Evolutionary conservation across 2,797 vertebrate species (phyloP).

Genomic region (Muscicapa striata): DNA sequence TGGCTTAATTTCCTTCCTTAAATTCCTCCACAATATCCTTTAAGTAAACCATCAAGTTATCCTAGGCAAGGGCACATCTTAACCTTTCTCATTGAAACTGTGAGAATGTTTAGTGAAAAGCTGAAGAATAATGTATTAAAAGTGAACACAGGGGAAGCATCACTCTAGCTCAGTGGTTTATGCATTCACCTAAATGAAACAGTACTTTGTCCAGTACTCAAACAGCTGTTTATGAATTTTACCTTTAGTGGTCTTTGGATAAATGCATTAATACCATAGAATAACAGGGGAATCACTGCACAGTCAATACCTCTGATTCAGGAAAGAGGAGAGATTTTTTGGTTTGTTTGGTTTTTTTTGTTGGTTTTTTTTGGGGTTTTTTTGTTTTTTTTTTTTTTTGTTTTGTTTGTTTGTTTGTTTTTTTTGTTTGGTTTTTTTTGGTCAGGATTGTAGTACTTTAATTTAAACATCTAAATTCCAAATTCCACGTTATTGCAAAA

Average conservation of each 20-base stretch:
- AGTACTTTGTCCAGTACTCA: background rate
- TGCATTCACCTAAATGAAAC: background rate
- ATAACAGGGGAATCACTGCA: background rate
- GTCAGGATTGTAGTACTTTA: background rate
- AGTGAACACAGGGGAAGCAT: background rate
- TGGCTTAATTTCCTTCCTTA: background rate
- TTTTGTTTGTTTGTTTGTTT: no score
- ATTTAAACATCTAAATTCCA: background rate
- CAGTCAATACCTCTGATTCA: background rate
- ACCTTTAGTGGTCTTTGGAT: background rate
- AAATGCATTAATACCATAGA: background rate
- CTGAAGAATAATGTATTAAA: background rate
- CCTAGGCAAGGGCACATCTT: background rate
- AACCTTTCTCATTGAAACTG: background rate
- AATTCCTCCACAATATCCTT: background rate
- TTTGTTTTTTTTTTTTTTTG: no score
- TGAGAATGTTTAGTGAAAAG: background rate
- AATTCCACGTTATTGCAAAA: background rate
- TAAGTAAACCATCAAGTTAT: background rate
- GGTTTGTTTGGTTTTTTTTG: no score
- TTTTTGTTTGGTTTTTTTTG: background rate
- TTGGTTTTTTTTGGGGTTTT: no score
- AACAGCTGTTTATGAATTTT: background rate
- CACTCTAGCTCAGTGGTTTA: background rate
- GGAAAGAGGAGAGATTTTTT: background rate